A percentile compares a stretch with the other conserved stretches of the same genome.
Conservation (phyloP, 2,797 vertebrate species). For the Tamandua tetradactyla region DNA sequence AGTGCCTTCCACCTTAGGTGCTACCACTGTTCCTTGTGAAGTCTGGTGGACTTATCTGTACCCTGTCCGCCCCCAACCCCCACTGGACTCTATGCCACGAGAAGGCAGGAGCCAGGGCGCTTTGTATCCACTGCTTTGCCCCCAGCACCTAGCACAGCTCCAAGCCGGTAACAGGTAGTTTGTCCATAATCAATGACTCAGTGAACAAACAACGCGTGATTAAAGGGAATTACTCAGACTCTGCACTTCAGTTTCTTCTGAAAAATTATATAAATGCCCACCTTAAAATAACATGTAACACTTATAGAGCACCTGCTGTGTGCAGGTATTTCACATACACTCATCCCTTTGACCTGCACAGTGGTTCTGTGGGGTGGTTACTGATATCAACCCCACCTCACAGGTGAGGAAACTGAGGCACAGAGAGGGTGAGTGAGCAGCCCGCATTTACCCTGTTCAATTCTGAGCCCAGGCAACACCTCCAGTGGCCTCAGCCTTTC, state of each 20-base stretch:
- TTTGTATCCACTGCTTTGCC: background rate
- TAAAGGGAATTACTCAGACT: background rate
- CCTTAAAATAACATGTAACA: background rate
- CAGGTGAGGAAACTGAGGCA: background rate
- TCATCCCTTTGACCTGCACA: background rate
- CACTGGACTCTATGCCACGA: background rate
- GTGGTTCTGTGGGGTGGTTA: background rate
- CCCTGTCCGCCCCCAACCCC: no score
- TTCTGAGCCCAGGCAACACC: background rate
- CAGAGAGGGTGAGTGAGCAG: background rate
- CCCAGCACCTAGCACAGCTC: background rate
- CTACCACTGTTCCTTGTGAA: background rate
- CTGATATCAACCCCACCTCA: background rate
- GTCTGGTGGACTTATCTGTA: background rate
- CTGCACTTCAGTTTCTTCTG: background rate
- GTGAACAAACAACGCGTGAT: background rate
- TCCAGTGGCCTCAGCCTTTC: background rate
- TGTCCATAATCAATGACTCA: accelerated
- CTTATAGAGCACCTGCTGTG: accelerated
- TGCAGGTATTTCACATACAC: background rate
- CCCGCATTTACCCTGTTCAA: background rate
- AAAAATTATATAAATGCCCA: background rate
- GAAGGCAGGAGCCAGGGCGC: background rate
- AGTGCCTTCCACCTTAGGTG: background rate
- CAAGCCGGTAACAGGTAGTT: background rate